Conservation (phyloP, 2,888 invertebrate genomes). For the Acrobasis consociella region DNA sequence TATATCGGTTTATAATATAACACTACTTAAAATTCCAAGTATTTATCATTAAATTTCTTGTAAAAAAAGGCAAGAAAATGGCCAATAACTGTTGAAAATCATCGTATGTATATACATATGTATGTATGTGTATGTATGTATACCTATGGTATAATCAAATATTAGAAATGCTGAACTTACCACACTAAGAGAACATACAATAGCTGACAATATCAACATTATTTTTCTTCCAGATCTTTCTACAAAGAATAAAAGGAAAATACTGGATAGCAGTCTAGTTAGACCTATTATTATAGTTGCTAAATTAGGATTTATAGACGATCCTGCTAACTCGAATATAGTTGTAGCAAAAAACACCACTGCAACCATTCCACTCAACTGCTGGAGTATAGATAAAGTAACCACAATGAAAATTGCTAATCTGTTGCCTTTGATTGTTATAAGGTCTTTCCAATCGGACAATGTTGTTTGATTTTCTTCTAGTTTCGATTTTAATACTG, state of each 20-base stretch:
- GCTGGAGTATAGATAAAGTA: conserved; percentile 35
- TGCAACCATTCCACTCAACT: conserved; percentile 38
- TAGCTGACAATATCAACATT: conserved; percentile 38
- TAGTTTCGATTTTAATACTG: conserved; percentile 24
- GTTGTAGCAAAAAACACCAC: conserved; percentile 36
- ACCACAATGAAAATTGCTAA: conserved; percentile 38
- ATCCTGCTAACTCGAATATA: conserved; percentile 43
- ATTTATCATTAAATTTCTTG: too few species aligned
- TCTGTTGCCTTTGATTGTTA: conserved; percentile 39
- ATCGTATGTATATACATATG: too few species aligned
- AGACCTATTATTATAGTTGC: conserved; percentile 44
- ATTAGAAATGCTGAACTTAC: too few species aligned
- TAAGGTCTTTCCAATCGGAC: conserved; percentile 37
- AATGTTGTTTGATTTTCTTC: conserved; percentile 29
- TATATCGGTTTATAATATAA: too few species aligned
- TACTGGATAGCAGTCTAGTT: too few species aligned
- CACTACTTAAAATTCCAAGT: too few species aligned
- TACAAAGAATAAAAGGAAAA: too few species aligned
- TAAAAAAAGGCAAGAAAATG: too few species aligned
- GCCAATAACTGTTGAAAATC: too few species aligned
- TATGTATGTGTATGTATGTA: too few species aligned
- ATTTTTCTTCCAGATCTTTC: conserved; percentile 39
- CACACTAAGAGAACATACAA: conserved; percentile 37
- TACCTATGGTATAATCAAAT: too few species aligned
- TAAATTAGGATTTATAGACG: conserved; percentile 38